Percentiles rank a stretch among this genome's conserved stretches.
Evolutionary conservation across 1,140 invertebrate genomes (phyloP).

Genomic region (Doryteuthis pealeii): DNA sequence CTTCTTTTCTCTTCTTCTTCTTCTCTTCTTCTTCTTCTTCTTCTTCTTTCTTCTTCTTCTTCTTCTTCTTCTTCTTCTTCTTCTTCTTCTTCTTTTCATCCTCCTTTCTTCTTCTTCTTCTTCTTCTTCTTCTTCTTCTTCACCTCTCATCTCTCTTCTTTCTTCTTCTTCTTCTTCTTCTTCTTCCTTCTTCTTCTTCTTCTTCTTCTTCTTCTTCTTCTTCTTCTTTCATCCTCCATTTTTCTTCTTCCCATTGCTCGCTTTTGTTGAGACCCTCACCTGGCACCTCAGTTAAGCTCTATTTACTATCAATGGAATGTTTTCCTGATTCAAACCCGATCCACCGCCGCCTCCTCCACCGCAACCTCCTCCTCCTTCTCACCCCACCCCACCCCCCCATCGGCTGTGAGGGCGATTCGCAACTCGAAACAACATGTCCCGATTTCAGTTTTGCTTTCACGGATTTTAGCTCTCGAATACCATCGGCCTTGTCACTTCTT

Average conservation of each 20-base stretch:
- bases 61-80: no score
- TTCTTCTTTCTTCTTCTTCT: no score
- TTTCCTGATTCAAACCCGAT: not conserved
- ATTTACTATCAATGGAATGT: no score
- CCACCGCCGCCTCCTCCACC: conserved; percentile 4
- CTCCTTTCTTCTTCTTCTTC: not conserved
- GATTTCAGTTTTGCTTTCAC: no score
- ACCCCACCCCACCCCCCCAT: no score
- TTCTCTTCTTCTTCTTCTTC: no score
- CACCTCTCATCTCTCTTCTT: not conserved
- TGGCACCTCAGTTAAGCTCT: not conserved
- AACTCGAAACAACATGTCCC: no score
- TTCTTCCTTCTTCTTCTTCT: not conserved
- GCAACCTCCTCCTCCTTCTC: no score
- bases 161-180: conserved; percentile 8
- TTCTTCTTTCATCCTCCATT: conserved; percentile 1
- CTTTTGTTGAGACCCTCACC: not conserved
- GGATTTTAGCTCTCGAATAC: no score
- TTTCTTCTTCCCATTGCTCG: not conserved
- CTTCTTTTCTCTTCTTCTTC: no score
- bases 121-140: not conserved
- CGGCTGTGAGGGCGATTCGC: no score
- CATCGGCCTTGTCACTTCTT: no score
- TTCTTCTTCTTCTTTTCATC: not conserved
- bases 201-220: not conserved